phyloP scores from a whole-genome alignment of 2,888 invertebrate species.

The Pandemis heparana region DNA sequence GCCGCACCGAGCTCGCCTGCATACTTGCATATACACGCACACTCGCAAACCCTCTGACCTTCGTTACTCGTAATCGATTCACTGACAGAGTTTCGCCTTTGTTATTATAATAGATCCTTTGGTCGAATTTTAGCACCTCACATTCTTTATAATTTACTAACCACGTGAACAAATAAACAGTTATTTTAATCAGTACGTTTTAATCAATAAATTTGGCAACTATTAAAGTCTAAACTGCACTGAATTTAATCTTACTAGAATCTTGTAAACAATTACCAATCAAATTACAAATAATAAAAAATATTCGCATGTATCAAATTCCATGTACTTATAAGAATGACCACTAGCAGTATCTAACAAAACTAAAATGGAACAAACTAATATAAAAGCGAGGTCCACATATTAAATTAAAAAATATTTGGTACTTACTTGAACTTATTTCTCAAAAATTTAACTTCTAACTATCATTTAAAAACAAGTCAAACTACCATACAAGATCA shows the following conservation, averaged over 20 bases:
- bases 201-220: background rate
- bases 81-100: constrained; percentile 74
- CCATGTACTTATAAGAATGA: background rate
- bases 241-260: constrained; percentile 47
- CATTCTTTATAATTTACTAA: constrained; percentile 38
- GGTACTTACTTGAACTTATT: background rate
- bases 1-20: constrained; percentile 85
- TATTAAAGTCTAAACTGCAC: background rate
- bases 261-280: constrained; percentile 35
- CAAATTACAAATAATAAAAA: constrained; percentile 22
- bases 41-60: constrained; percentile 81
- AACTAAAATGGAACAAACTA: background rate
- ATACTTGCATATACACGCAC: constrained; percentile 84
- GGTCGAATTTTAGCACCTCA: constrained; percentile 54
- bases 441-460: background rate
- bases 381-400: background rate
- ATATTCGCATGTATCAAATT: background rate
- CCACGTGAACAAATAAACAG: background rate
- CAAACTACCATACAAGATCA: constrained; percentile 62
- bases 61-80: constrained; percentile 82
- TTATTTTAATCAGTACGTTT: background rate
- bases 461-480: constrained; percentile 10
- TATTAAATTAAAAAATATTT: background rate
- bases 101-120: constrained; percentile 70
- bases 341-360: background rate